Evolutionary conservation across 2,888 invertebrate genomes (phyloP).

Genomic region (Lypha dubia): DNA sequence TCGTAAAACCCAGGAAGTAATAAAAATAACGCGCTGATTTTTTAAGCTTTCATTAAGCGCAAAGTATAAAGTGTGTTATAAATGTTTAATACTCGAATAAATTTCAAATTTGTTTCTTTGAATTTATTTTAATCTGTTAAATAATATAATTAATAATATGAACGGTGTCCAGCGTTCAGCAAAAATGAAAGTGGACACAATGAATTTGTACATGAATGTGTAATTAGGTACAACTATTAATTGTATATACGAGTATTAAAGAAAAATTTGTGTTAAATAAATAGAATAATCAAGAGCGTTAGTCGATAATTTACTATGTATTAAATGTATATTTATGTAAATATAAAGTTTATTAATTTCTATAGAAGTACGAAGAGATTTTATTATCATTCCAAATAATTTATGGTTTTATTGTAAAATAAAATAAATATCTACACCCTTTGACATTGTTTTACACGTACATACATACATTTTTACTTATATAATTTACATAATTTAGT

Average conservation of each 20-base stretch:
- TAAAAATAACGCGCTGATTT: constrained; percentile 54
- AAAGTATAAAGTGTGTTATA: constrained; percentile 36
- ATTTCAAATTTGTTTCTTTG: constrained; percentile 13
- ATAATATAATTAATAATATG: constrained; percentile 1
- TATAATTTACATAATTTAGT: neutral
- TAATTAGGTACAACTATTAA: neutral
- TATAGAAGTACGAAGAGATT: neutral
- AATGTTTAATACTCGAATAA: constrained; percentile 3
- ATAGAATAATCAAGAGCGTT: constrained; percentile 2
- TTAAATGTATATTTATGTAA: neutral
- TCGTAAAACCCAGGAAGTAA: constrained; percentile 33
- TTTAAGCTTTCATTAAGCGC: constrained; percentile 56
- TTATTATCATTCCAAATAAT: neutral
- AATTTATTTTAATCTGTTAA: neutral
- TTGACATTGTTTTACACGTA: neutral
- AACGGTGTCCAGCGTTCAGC: neutral
- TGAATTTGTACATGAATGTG: neutral
- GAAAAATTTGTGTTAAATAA: neutral
- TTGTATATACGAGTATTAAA: neutral
- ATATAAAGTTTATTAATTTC: constrained; percentile 5
- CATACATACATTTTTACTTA: neutral
- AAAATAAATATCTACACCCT: neutral
- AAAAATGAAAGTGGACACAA: neutral
- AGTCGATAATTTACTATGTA: constrained; percentile 10
- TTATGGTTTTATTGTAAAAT: constrained; percentile 14